Percentiles rank a stretch among this genome's conserved stretches.
Conservation (phyloP, 2,113 vertebrate genomes). For the Coptodon bakossiorum region DNA sequence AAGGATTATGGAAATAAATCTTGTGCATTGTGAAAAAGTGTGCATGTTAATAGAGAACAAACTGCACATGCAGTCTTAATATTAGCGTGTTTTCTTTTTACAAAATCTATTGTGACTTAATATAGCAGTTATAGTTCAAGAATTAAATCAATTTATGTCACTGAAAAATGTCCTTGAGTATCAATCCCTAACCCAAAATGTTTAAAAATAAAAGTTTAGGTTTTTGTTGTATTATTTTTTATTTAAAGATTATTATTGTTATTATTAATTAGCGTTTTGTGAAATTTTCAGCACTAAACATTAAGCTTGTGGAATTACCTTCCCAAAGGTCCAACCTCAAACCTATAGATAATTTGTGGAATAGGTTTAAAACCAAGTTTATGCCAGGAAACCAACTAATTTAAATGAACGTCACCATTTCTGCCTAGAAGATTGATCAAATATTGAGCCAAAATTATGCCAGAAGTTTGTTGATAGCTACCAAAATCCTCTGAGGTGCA, state of each 20-base stretch:
- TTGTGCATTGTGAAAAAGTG: background rate
- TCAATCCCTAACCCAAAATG: background rate
- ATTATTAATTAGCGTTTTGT: background rate
- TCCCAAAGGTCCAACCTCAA: background rate
- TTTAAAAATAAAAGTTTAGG: background rate
- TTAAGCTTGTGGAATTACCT: background rate
- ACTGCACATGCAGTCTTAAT: background rate
- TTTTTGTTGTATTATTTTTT: background rate
- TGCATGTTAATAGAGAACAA: background rate
- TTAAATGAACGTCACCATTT: background rate
- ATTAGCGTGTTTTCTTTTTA: background rate
- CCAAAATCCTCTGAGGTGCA: background rate
- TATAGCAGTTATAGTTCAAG: background rate
- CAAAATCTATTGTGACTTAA: background rate
- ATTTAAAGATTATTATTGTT: background rate
- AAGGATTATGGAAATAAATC: background rate
- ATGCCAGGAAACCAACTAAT: too few species aligned
- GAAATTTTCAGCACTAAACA: background rate
- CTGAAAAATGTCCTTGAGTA: background rate
- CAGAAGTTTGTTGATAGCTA: background rate
- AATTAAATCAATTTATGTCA: background rate
- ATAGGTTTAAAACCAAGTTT: too few species aligned
- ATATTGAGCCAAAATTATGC: background rate
- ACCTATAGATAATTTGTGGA: too few species aligned
- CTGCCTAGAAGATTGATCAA: background rate